Evolutionary conservation across 2,888 invertebrate genomes (phyloP), one percentile per base, ranked within the genome.

Genomic region (Lacanobia oleracea): DNA sequence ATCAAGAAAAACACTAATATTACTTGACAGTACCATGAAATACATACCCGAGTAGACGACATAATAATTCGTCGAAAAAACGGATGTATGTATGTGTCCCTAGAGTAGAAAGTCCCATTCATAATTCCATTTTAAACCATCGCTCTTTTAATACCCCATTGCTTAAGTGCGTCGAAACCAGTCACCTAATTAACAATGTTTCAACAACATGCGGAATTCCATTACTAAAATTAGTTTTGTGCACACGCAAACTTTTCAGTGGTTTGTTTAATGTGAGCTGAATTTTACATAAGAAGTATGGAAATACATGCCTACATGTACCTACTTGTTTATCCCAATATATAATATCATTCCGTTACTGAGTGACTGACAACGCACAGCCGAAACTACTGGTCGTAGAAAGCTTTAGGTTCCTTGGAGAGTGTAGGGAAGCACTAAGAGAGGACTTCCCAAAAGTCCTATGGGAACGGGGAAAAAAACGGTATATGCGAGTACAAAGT

Each of bases 201-300:
- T 59, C 43, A 61, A 57, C 60, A 67, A 59, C 67, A 65, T 50
- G n/a, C 62, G 48, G 48, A 27, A 68, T 64, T 53, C 53, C 65
- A 68, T 76, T 57, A 72, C 79, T 80, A 72, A 51, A 80, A 80
- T 76, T 79, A 80, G 80, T 71, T 65, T 65, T 67, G 66, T 75
- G 23, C 64, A 60, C 59, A 79, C 18, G 59, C 21, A n/a, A 62
- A 54, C 50, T 69, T 67, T 78, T 66, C 53, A 37, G 61, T 54
- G 43, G 53, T 51, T 67, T 60, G 27, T 66, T 50, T 37, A 33
- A 9, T n/a, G n/a, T 23, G 12, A n/a, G 33, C 2, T 50, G 12
- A 3, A n/a, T 21, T 57, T n/a, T 40, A 37, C 12, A 18, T 27
- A 9, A 54, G 16, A 16, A 54, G 2, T 53, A 27, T 1, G 23